These are phyloP conservation scores for Thysanoteuthis rhombus DNA, from an alignment of 2,888 invertebrate genomes.

Conservation along the genomic window DNA sequence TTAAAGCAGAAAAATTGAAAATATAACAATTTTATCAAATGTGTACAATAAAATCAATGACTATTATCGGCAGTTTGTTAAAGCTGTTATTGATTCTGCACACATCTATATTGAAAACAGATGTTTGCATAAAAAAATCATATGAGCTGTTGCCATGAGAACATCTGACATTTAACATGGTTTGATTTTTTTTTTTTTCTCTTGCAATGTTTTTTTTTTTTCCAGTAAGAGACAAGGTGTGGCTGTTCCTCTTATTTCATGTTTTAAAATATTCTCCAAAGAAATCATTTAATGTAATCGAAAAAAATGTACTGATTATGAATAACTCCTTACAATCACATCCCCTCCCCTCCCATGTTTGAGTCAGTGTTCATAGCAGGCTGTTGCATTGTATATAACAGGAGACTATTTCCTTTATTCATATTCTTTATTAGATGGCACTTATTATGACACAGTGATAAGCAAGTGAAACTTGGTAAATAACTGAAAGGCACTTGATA, in stretches of 20 bases:
- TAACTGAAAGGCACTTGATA: too few relatives aligned
- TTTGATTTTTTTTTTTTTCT: background rate
- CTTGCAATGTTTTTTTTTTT: background rate
- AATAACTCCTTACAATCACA: too few relatives aligned
- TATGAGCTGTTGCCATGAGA: background rate
- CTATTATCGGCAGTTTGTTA: background rate
- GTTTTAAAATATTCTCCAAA: background rate
- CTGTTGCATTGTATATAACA: too few relatives aligned
- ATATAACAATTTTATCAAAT: background rate
- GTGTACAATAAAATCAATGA: background rate
- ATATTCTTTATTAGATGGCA: too few relatives aligned
- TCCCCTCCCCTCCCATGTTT: background rate
- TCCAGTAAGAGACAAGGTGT: background rate
- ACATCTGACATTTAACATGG: background rate
- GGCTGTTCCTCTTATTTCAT: background rate
- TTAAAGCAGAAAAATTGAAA: background rate
- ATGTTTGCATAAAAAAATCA: background rate
- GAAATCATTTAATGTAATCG: background rate
- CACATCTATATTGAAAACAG: background rate
- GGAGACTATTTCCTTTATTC: too few relatives aligned
- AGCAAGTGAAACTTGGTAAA: too few relatives aligned
- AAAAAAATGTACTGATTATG: too few relatives aligned
- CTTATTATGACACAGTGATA: too few relatives aligned
- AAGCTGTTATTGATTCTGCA: background rate
- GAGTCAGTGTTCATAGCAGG: too few relatives aligned